Evolutionary conservation across 2,888 invertebrate species (phyloP), one percentile per base, ranked within the genome.

Genomic region (Eristalis intricaria): DNA sequence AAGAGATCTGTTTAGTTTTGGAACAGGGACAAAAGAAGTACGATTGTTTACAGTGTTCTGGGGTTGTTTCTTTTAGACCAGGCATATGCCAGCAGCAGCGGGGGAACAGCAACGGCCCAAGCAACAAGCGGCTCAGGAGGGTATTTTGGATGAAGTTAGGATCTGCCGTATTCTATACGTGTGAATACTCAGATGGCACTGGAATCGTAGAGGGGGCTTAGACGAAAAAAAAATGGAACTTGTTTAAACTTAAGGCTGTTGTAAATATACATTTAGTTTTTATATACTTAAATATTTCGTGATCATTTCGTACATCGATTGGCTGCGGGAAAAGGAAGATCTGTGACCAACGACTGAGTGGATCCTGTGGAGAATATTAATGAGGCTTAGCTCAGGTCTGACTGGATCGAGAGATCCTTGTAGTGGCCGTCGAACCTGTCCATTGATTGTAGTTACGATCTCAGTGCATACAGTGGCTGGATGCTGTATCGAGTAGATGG

Each of bases 1-100:
- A 56, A 63, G 19, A 73, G 40, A 64, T 70, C 56, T 61, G 56
- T 78, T 75, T 61, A 63, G 32, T 73, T 79, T 29, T 68, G 26
- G 19, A 10, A 43, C 40, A 61, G 38, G 35, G 19, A 66, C 26
- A 26, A 2, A 13, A 15, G 26, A 26, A 29, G 26, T 60, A 29
- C 60, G 60, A 60, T 26, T 23, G 60, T 26, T 60, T 26, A 60
- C 76, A 87, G 87, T 73, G 84, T 87, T 87, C 79, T 87, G 87
- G 87, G 63, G 63, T 63, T 87, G 87, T 84, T 89, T 89, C 84
- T 84, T 89, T 8, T 89, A 90, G 90, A 79, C 80, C 85, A 85
- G 5, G 89, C 89, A 0, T 90, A 65, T 81, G 84, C 89, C 2
- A 89, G 89, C 26, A 84, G 80, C 40, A 88, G 88, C 58, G 89